Base-by-base conservation (phyloP, 2,888 invertebrate species). In the Nysson spinosus region DNA sequence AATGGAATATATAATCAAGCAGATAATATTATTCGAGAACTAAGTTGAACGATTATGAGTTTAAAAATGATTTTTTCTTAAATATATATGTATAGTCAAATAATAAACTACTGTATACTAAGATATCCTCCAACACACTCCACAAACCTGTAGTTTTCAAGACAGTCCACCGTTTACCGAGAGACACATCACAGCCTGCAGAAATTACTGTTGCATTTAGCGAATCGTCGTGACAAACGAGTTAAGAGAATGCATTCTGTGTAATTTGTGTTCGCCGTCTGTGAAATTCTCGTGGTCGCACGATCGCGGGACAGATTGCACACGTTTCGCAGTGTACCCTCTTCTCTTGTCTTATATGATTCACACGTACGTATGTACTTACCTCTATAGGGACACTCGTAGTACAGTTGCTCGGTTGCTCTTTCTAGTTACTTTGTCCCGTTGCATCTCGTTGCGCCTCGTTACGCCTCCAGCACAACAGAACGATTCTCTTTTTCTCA, bases 391-490 rank as follows among this genome's bases (percentile, higher is more conserved):
- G n/a, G n/a, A n/a, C n/a, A n/a, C n/a, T n/a, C n/a, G n/a, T n/a
- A 66, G 50, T 34, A 30, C 14, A 12, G 24, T 12, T 24, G 3
- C 17, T 39, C 14, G 22, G 51, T 50, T 32, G 49, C 14, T 57
- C 51, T 65, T 47, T 65, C 57, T 47, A 52, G 44, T 67, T 46
- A 44, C 47, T 54, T 58, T 54, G 52, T 40, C 34, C 50, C 44
- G 56, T 55, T 64, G 62, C 62, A 37, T 63, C 56, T n/a, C 65
- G 47, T 32, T 42, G 57, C 52, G 35, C 34, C 35, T 52, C 66
- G 57, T 64, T 65, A 57, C 42, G 26, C 5, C 4, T 12, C 3
- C 11, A 20, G 32, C 19, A 20, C 39, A 40, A 40, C 64, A 24
- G 39, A 40, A 54, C 47, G 34, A 4, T 28, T n/a, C 28, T 9